Evolutionary conservation across 92 coral and sea anemone species (phyloP).

Genomic region (Actinostola sp.): DNA sequence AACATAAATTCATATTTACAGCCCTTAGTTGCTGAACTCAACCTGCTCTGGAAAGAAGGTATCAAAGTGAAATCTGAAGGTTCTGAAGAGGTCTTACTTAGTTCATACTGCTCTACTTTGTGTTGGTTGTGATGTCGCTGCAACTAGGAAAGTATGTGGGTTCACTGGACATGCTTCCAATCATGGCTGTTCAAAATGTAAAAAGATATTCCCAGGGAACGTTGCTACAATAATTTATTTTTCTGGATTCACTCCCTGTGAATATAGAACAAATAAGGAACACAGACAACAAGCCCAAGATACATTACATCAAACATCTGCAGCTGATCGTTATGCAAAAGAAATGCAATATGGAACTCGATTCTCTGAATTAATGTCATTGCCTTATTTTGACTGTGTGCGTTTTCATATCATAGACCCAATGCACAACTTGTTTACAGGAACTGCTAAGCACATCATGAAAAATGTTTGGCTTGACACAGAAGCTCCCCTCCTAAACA

Average conservation of each 20-base stretch:
- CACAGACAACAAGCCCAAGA: slow-evolving; percentile 46
- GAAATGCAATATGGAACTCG: slow-evolving; percentile 50
- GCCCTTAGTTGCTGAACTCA: slow-evolving; percentile 43
- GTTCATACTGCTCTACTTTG: slow-evolving; percentile 54
- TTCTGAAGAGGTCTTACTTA: slow-evolving; percentile 9
- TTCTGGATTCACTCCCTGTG: slow-evolving; percentile 36
- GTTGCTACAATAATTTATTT: slow-evolving; percentile 42
- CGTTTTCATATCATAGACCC: slow-evolving; percentile 72
- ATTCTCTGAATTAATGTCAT: slow-evolving; percentile 31
- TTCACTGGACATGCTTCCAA: slow-evolving; percentile 47
- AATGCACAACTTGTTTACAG: slow-evolving; percentile 73
- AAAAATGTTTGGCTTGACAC: slow-evolving; percentile 66
- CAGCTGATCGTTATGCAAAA: slow-evolving; percentile 17
- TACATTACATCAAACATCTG: slow-evolving; percentile 23
- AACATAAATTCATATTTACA: slow-evolving; percentile 35
- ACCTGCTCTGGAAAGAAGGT: slow-evolving; percentile 22
- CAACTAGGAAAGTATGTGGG: slow-evolving; percentile 72
- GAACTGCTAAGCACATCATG: slow-evolving; percentile 76
- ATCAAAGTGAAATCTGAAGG: slow-evolving; percentile 11
- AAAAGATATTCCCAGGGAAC: slow-evolving; percentile 35
- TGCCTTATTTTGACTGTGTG: slow-evolving; percentile 72
- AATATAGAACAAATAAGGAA: slow-evolving; percentile 35
- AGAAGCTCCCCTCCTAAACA: slow-evolving; percentile 28
- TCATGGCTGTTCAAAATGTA: slow-evolving; percentile 64
- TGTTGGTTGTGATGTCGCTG: slow-evolving; percentile 75